These are phyloP conservation scores for Eugnorisma glareosa DNA, from an alignment of 2,888 invertebrate species.

Conservation along the genomic window DNA sequence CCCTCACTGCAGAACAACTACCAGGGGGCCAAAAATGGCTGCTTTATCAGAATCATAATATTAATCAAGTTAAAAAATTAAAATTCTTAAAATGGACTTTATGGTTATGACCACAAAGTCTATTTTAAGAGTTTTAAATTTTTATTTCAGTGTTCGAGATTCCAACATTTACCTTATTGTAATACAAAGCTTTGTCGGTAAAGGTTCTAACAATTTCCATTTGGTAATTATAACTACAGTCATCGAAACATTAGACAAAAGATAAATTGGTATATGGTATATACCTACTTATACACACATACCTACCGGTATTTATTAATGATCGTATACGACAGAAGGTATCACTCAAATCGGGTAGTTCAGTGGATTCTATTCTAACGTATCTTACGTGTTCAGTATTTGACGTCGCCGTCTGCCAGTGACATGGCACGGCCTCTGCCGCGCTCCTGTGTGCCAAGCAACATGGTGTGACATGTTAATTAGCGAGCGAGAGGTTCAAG, in stretches of 20 bases:
- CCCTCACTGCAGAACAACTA: background rate
- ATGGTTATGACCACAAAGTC: no score
- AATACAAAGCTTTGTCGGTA: background rate
- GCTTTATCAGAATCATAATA: no score
- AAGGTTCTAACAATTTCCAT: background rate
- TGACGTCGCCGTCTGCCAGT: background rate
- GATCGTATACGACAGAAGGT: background rate
- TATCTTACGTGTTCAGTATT: background rate
- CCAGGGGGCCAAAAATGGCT: no score
- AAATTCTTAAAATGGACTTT: no score
- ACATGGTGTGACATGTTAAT: slow-evolving; percentile 64
- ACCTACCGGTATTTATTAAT: background rate
- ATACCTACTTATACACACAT: background rate
- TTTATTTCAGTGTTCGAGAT: background rate
- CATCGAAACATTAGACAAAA: no score
- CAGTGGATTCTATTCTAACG: background rate
- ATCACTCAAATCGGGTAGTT: background rate
- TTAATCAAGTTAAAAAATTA: no score
- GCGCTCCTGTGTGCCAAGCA: slow-evolving; percentile 10
- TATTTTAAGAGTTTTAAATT: no score
- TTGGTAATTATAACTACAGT: background rate
- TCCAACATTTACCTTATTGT: background rate
- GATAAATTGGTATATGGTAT: background rate
- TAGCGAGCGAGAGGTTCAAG: slow-evolving; percentile 75
- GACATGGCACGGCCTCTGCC: background rate